A percentile compares a stretch with the other conserved stretches of the same genome.
Evolutionary conservation across 2,888 invertebrate species (phyloP).

Genomic region (Aleiodes testaceus): DNA sequence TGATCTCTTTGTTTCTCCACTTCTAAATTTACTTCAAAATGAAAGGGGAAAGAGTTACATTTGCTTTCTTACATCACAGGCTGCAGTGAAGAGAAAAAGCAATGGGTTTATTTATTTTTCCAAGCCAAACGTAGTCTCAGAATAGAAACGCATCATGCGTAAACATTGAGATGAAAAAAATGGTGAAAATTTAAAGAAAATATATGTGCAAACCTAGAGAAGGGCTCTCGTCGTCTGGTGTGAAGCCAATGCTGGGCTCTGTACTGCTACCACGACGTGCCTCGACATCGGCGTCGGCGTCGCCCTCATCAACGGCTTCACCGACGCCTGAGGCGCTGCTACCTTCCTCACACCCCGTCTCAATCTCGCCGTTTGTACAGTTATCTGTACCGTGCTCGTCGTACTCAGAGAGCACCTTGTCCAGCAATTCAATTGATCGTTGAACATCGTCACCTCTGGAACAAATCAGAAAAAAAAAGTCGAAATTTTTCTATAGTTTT

Average conservation of each 20-base stretch:
- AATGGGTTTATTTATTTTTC: conserved; percentile 27
- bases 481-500: conserved; percentile 45
- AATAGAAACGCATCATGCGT: conserved; percentile 37
- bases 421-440: conserved; percentile 89
- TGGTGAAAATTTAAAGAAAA: not conserved
- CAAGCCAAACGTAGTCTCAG: conserved; percentile 29
- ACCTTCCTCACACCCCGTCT: conserved; percentile 49
- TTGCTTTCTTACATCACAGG: conserved; percentile 4
- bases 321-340: conserved; percentile 44
- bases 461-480: conserved; percentile 61
- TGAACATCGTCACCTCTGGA: conserved; percentile 90
- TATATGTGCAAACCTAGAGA: conserved; percentile 75
- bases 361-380: conserved; percentile 72
- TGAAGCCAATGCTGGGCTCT: conserved; percentile 74
- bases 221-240: conserved; percentile 82
- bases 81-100: conserved; percentile 19
- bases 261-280: conserved; percentile 71
- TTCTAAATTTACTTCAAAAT: conserved; percentile 7
- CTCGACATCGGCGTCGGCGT: conserved; percentile 58
- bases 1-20: conserved; percentile 5
- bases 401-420: conserved; percentile 92
- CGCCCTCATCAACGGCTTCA: conserved; percentile 41
- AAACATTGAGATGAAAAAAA: conserved; percentile 31
- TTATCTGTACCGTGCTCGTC: conserved; percentile 83
- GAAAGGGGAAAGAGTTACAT: not conserved